phyloP scores from a whole-genome alignment of 2,888 invertebrate genomes.

The Volucella inflata region DNA sequence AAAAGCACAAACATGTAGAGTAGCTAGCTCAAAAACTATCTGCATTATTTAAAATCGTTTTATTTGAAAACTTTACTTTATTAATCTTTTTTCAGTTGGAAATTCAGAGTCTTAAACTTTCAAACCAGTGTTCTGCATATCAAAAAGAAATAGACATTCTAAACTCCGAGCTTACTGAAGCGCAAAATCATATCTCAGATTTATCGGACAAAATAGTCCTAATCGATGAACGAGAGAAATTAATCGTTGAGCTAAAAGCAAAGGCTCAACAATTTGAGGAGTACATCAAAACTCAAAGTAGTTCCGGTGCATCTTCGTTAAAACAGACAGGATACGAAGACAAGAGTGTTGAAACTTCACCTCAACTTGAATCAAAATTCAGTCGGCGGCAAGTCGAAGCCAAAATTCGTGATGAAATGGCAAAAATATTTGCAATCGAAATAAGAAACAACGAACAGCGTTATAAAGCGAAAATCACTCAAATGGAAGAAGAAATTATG shows the following conservation, averaged over 20 bases:
- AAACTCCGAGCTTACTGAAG: slow-evolving; percentile 80
- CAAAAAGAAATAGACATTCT: slow-evolving; percentile 80
- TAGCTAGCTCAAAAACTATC: too few relatives aligned
- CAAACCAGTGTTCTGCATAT: slow-evolving; percentile 79
- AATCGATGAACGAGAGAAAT: slow-evolving; percentile 86
- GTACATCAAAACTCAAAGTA: slow-evolving; percentile 86
- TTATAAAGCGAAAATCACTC: slow-evolving; percentile 83
- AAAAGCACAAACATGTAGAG: too few relatives aligned
- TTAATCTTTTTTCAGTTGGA: slow-evolving; percentile 79
- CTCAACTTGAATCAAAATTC: slow-evolving; percentile 81
- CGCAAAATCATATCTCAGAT: slow-evolving; percentile 79
- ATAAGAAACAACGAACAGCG: slow-evolving; percentile 86
- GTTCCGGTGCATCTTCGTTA: slow-evolving; percentile 78
- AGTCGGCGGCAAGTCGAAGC: slow-evolving; percentile 80
- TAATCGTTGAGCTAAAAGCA: slow-evolving; percentile 86
- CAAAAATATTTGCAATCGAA: slow-evolving; percentile 87
- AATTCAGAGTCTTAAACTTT: slow-evolving; percentile 81
- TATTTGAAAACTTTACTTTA: not conserved
- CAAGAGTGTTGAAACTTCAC: slow-evolving; percentile 81
- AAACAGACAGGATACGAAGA: slow-evolving; percentile 65
- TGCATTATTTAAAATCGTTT: not conserved
- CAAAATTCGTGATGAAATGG: slow-evolving; percentile 88
- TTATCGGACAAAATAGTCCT: slow-evolving; percentile 82
- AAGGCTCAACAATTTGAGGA: slow-evolving; percentile 88
- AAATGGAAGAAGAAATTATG: slow-evolving; percentile 79